Evolutionary conservation across 2,888 invertebrate genomes (phyloP).

Genomic region (Polydrusus tereticollis): DNA sequence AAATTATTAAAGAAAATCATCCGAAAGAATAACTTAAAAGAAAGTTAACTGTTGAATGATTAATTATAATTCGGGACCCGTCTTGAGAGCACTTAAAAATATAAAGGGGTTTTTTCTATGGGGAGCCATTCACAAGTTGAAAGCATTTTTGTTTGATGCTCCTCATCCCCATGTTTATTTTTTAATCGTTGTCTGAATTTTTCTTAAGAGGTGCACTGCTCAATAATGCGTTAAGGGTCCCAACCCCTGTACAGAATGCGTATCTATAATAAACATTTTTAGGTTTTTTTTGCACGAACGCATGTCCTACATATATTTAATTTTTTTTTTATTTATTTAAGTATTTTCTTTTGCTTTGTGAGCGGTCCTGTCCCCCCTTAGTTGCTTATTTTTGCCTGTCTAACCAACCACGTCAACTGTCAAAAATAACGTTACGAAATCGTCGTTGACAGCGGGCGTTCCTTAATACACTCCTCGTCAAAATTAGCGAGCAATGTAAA

Average conservation of each 20-base stretch:
- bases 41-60: conserved; percentile 51
- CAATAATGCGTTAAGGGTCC: conserved; percentile 1
- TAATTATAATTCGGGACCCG: conserved; percentile 64
- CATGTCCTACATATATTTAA: conserved; percentile 18
- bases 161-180: conserved; percentile 57
- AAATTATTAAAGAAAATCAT: conserved; percentile 33
- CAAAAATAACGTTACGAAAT: conserved; percentile 10
- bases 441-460: conserved; percentile 14
- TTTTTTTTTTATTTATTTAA: conserved; percentile 36
- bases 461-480: no score
- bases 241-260: not conserved
- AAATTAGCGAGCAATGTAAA: no score
- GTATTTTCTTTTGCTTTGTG: conserved; percentile 48
- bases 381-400: conserved; percentile 46
- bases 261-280: not conserved
- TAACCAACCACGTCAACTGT: conserved; percentile 11
- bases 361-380: conserved; percentile 46
- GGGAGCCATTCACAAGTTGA: conserved; percentile 59
- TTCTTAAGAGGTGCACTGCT: conserved; percentile 3
- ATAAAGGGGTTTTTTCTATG: conserved; percentile 58
- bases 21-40: conserved; percentile 36
- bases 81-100: conserved; percentile 61
- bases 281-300: conserved; percentile 19
- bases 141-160: conserved; percentile 60
- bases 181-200: conserved; percentile 56